phyloP scores from a whole-genome alignment of 2,888 invertebrate species.

The Amorpha juglandis region DNA sequence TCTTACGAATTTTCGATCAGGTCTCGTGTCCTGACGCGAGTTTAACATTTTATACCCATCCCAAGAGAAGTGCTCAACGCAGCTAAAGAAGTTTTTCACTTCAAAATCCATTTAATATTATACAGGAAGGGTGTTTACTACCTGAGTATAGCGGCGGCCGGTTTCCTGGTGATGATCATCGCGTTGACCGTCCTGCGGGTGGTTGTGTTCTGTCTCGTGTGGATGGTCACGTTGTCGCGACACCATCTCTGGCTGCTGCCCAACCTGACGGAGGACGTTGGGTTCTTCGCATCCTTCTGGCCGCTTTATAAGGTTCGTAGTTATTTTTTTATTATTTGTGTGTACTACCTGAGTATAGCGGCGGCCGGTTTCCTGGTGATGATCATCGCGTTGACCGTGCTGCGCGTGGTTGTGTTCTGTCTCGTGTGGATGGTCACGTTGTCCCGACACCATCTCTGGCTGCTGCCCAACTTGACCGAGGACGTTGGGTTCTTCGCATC shows the following conservation, averaged over 20 bases:
- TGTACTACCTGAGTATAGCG: constrained; percentile 97
- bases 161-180: constrained; percentile 96
- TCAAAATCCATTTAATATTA: background rate
- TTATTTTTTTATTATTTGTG: constrained; percentile 84
- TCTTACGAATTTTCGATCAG: too few species aligned
- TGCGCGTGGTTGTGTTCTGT: constrained; percentile 96
- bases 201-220: constrained; percentile 95
- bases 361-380: constrained; percentile 97
- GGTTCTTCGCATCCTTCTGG: constrained; percentile 99
- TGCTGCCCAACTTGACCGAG: constrained; percentile 99
- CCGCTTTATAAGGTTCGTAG: constrained; percentile 92
- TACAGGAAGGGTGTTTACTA: constrained; percentile 97
- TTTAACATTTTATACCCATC: too few species aligned
- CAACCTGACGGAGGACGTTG: constrained; percentile 99
- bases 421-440: constrained; percentile 94
- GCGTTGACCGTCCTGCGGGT: constrained; percentile 94
- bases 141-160: constrained; percentile 96
- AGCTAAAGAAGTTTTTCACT: too few species aligned
- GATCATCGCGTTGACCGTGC: constrained; percentile 94
- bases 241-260: constrained; percentile 99
- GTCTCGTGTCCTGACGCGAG: too few species aligned
- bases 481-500: constrained; percentile 99
- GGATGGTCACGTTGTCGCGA: constrained; percentile 93
- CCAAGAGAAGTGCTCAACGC: too few species aligned
- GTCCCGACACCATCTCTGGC: constrained; percentile 97